phyloP scores from a whole-genome alignment of 2,113 vertebrate species.

The Procavia capensis region DNA sequence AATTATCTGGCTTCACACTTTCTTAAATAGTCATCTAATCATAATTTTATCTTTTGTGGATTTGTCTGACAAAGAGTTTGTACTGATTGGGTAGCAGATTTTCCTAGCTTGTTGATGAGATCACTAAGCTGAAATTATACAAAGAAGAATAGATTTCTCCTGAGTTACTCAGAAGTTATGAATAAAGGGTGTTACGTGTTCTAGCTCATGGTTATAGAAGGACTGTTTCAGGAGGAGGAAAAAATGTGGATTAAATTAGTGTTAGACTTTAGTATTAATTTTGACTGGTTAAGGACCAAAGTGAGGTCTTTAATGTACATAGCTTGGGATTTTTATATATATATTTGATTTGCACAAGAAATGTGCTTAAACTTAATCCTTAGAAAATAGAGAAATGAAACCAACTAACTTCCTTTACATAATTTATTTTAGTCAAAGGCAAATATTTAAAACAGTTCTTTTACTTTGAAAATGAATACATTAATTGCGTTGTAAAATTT shows the following conservation, averaged over 20 bases:
- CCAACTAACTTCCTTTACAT: constrained; percentile 63
- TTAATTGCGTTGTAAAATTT: constrained; percentile 35
- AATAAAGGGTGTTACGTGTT: constrained; percentile 69
- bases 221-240: constrained; percentile 48
- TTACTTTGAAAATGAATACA: constrained; percentile 66
- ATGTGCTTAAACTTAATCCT: constrained; percentile 66
- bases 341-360: constrained; percentile 49
- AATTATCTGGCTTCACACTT: constrained; percentile 59
- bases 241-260: constrained; percentile 60
- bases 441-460: constrained; percentile 57
- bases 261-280: constrained; percentile 54
- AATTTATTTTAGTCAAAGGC: constrained; percentile 71
- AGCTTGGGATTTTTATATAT: constrained; percentile 38
- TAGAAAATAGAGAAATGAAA: constrained; percentile 77
- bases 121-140: constrained; percentile 55
- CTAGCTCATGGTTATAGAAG: constrained; percentile 48
- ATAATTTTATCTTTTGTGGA: constrained; percentile 47
- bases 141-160: constrained; percentile 72
- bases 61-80: constrained; percentile 39
- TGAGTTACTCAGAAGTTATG: constrained; percentile 71
- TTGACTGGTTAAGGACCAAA: constrained; percentile 41
- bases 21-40: constrained; percentile 41
- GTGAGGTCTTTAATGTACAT: constrained; percentile 14
- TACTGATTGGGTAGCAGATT: constrained; percentile 46
- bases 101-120: constrained; percentile 59